These are phyloP conservation scores for Megalurothrips usitatus DNA, from an alignment of 2,888 invertebrate genomes.

Conservation along the genomic window DNA sequence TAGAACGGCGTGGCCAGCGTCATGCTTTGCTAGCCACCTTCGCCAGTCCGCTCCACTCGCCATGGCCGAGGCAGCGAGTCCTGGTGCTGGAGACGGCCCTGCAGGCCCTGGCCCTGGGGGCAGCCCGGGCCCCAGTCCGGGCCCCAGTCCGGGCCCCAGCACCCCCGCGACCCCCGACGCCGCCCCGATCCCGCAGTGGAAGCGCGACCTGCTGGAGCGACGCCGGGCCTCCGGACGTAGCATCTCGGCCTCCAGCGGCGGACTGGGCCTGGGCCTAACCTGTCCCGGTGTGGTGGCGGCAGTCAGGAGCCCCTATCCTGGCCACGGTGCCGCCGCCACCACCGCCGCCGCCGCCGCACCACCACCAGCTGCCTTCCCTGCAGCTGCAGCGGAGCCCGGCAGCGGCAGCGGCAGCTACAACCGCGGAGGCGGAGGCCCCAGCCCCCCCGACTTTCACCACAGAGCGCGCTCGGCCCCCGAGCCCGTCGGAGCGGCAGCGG, in stretches of 20 bases:
- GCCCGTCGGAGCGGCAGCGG: slow-evolving; percentile 37
- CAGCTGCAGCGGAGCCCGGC: slow-evolving; percentile 37
- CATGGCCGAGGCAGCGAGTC: too few relatives aligned
- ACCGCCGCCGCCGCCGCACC: neutral
- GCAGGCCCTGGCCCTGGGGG: too few relatives aligned
- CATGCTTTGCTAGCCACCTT: slow-evolving; percentile 3
- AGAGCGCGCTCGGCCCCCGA: slow-evolving; percentile 42
- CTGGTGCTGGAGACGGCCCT: too few relatives aligned
- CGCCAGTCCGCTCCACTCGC: neutral
- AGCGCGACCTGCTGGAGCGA: slow-evolving; percentile 73
- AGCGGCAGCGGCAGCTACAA: slow-evolving; percentile 39
- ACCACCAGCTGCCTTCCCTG: slow-evolving; percentile 27
- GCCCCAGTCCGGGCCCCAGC: neutral
- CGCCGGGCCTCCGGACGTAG: slow-evolving; percentile 52
- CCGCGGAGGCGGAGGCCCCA: slow-evolving; percentile 43
- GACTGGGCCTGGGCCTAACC: slow-evolving; percentile 39
- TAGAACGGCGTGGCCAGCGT: neutral
- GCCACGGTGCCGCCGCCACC: slow-evolving; percentile 32
- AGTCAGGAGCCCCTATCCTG: slow-evolving; percentile 33
- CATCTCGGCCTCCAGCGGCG: slow-evolving; percentile 42
- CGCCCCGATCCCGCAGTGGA: slow-evolving; percentile 66
- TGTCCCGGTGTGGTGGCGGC: slow-evolving; percentile 39
- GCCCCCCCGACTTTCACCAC: slow-evolving; percentile 43
- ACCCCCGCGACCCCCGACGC: neutral
- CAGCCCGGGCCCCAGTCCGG: neutral